These are phyloP conservation scores for Cottus gobio DNA, from an alignment of 2,113 vertebrate species.

Conservation along the genomic window DNA sequence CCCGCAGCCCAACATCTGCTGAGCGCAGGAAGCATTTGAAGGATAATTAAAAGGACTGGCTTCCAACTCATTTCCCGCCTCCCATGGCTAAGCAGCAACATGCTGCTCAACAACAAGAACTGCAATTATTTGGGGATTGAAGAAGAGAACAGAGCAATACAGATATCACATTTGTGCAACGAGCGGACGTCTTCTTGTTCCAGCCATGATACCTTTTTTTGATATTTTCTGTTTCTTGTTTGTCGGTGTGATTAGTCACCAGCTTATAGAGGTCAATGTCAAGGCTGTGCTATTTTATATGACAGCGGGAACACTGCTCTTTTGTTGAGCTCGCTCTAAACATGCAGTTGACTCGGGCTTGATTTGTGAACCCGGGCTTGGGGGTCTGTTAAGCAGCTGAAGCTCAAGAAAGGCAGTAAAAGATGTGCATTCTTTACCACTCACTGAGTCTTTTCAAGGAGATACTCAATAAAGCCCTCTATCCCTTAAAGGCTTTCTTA, in stretches of 20 bases:
- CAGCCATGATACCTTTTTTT: constrained; percentile 19
- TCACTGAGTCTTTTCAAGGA: constrained; percentile 59
- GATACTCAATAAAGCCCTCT: constrained; percentile 51
- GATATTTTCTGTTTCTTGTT: neutral
- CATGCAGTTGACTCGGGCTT: constrained; percentile 39
- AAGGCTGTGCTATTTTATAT: constrained; percentile 37
- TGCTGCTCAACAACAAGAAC: constrained; percentile 70
- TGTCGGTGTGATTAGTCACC: constrained; percentile 51
- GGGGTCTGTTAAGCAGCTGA: constrained; percentile 43
- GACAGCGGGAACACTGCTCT: constrained; percentile 19
- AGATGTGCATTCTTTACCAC: constrained; percentile 59
- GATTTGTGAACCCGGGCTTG: constrained; percentile 47
- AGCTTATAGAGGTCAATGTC: constrained; percentile 34
- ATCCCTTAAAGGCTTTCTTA: constrained; percentile 54
- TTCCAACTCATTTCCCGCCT: constrained; percentile 83
- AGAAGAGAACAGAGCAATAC: constrained; percentile 53
- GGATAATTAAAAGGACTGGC: constrained; percentile 83
- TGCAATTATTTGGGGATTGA: constrained; percentile 77
- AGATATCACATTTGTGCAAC: constrained; percentile 66
- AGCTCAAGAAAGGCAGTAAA: constrained; percentile 53
- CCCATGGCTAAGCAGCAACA: constrained; percentile 79
- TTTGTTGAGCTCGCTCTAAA: constrained; percentile 43
- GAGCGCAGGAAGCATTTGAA: constrained; percentile 80
- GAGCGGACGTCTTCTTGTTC: constrained; percentile 47
- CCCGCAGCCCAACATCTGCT: constrained; percentile 82